Evolutionary conservation across 2,888 invertebrate genomes (phyloP), one percentile per base, ranked within the genome.

Genomic region (Pandemis cinnamomeana): DNA sequence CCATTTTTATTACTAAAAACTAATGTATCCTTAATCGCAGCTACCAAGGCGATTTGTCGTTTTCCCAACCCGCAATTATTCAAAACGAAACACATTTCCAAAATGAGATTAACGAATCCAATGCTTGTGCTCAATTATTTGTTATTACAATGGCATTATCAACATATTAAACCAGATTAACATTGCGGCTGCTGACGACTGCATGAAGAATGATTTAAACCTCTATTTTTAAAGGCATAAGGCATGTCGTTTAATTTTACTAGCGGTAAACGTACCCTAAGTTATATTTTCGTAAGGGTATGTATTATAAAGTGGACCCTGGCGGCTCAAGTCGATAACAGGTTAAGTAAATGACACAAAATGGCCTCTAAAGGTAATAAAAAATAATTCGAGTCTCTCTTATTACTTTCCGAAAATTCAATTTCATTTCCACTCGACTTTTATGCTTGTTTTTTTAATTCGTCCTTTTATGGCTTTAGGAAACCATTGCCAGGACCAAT

Each of bases 331-430:
- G 83, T 83, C 89, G 86, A 89, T 89, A 90, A 90, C 89, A 89
- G 90, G 88, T 89, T 90, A 90, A 91, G 90, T 90, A 89, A 91
- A 90, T 90, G 90, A 89, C 87, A 89, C 83, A 90, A 88, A 90
- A 90, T 89, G 86, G 84, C 85, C 82, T 84, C 82, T 85, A 83
- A 86, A 79, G 80, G 83, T 78, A 87, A 87, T 89, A 89, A 87
- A 86, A 84, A 87, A 85, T 87, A 86, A 89, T 89, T 86, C 80
- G 81, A 82, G 81, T 80, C 82, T 82, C 83, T 80, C 84, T 85
- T 87, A 88, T 86, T 87, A 84, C 86, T 86, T 86, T 87, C 83
- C 83, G 84, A 88, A 89, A 87, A 87, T 88, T 88, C 85, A 88
- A 89, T 89, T 89, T 87, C 83, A 87, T 89, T 89, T 87, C 85